Base-by-base conservation (phyloP, 2,797 vertebrate genomes). In the Fratercula arctica region DNA sequence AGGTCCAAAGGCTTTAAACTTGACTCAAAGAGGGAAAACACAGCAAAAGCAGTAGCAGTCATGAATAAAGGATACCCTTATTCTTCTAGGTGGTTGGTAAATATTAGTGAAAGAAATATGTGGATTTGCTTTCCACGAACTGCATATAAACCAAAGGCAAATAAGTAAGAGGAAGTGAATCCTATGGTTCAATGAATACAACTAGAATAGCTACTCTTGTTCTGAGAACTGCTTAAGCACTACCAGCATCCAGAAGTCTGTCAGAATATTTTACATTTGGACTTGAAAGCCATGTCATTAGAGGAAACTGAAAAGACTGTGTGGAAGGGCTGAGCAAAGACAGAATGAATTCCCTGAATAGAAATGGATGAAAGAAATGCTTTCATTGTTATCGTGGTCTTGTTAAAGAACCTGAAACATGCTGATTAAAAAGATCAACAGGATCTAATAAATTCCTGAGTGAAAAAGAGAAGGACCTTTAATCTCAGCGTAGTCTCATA, bases 191-290 rank as follows among this genome's bases (percentile, higher is more conserved):
- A 68, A 3, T 51, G 37, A 76, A n/a, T 67, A 7, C 51, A 61
- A 25, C n/a, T 70, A 23, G 60, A 83, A 39, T 63, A 63, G 31
- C 45, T 77, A 0, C 45, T 90, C 43, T 69, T 92, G 31, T 88
- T 87, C 48, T 60, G 46, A 92, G 60, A 61, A 53, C 48, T 77
- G 35, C 26, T 23, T 78, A 31, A 92, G 81, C 0, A 3, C 35
- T n/a, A 53, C 35, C 28, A 51, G 31, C 60, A 37, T 16, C 29
- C 18, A 57, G 37, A 80, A 93, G 20, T 66, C 26, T 54, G 25
- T 53, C 43, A 83, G 57, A 85, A 39, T 76, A 45, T 56, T 93
- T 94, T 87, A 68, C 72, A 28, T 89, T 93, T 48, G 15, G 66
- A 73, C 46, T 48, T 28, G 28, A 92, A 95, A 87, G 33, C 43